Base-by-base conservation (phyloP, 2,113 vertebrate genomes). In the Isurus oxyrinchus region DNA sequence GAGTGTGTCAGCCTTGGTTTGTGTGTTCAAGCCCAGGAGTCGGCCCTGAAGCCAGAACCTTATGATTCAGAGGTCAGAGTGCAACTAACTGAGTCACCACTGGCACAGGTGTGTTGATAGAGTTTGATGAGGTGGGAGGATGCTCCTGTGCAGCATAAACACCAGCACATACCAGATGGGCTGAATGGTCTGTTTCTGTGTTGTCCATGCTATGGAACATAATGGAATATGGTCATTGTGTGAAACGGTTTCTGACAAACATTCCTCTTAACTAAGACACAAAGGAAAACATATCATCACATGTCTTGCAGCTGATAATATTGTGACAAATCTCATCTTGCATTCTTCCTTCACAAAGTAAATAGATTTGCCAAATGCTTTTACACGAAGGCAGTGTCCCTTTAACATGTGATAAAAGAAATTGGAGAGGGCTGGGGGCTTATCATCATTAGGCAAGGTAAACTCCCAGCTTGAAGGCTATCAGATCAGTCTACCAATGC, bases 251-350 rank as follows among this genome's bases (percentile, higher is more conserved):
- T 91, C 53, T 59, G 31, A 59, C 11, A 16, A 91, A 91, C 55
- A 31, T 59, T n/a, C 55, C 55, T 16, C 10, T 61, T 59, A n/a
- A 91, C 88, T 61, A 91, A 91, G 55, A 27, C 88, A 61, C 88
- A 91, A 61, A 91, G 53, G 13, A 59, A 91, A 59, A 91, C 88
- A 91, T 10, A 57, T 90, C 27, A 90, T 90, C 55, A 91, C 55
- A 35, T 84, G 40, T 59, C 55, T 59, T 91, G 88, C 88, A 91
- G 55, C 88, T 91, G 88, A 91, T 61, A 91, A 23, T 88, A 55
- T 91, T 59, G 55, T 91, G 88, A 91, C 88, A 91, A 91, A 91
- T 16, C 88, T 91, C 27, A 4, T 59, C 53, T 35, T n/a, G 31
- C 88, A 91, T 57, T 91, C 5, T 0, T 59, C 31, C 11, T 11